Conservation (phyloP, 1,140 invertebrate genomes). For the Sminthurides bifidus region DNA sequence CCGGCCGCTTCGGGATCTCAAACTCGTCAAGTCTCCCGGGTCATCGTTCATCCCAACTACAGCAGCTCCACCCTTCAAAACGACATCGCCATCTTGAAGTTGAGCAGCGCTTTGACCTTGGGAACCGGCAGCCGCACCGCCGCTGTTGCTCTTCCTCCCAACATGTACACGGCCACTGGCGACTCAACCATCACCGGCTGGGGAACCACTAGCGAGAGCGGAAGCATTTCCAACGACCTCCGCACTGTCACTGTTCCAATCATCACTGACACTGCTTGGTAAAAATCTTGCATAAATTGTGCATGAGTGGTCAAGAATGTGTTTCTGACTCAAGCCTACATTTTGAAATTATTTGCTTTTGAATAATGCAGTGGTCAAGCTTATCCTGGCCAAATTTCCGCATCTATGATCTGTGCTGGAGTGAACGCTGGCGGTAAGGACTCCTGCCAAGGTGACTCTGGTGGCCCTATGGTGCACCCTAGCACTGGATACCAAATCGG, state of each 20-base stretch:
- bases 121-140: not conserved
- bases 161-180: not conserved
- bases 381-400: too few relatives aligned
- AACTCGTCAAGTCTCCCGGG: slow-evolving; percentile 11
- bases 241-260: not conserved
- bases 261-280: not conserved
- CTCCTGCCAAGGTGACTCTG: too few relatives aligned
- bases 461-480: too few relatives aligned
- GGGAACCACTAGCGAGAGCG: not conserved
- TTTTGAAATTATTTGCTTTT: too few relatives aligned
- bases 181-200: not conserved
- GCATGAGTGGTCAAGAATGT: too few relatives aligned
- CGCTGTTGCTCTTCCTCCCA: not conserved
- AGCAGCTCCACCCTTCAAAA: slow-evolving; percentile 22
- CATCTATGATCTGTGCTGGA: too few relatives aligned
- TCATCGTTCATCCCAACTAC: slow-evolving; percentile 30
- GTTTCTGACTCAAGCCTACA: too few relatives aligned
- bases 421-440: too few relatives aligned
- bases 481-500: too few relatives aligned
- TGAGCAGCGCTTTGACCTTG: not conserved
- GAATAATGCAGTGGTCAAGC: too few relatives aligned
- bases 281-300: too few relatives aligned
- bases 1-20: slow-evolving; percentile 24
- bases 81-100: slow-evolving; percentile 28
- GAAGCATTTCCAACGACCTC: not conserved